Base-by-base conservation (phyloP, 2,113 vertebrate species). In the Corvus hawaiiensis region DNA sequence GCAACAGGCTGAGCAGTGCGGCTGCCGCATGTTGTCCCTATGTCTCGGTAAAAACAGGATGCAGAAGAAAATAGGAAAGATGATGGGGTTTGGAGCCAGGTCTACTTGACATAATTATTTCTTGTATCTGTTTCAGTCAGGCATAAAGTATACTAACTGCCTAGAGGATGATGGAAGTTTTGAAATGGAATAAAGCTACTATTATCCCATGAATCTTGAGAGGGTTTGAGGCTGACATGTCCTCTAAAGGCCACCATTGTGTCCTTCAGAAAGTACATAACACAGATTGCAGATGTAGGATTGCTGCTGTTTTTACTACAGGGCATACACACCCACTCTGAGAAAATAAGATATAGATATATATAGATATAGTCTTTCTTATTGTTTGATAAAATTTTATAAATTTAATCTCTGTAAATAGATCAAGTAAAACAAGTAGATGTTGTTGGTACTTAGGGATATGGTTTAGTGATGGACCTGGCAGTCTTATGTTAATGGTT, bases 21-120 rank as follows among this genome's bases (percentile, higher is more conserved):
- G 16, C 30, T 43, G 19, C 43, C 33, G 22, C 20, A 0, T 8
- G 32, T 8, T 23, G 59, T 35, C 46, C 72, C 43, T 7, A 0
- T 3, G 21, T 13, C 82, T 61, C 13, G 1, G 14, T 30, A 2
- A 21, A 46, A 90, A 10, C 63, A 46, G 21, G 28, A 19, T 22
- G 78, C 41, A 13, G 33, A 33, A 51, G 10, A 27, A 89, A 64
- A 87, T 21, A 12, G 24, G 49, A n/a, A 55, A 39, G 24, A 37
- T n/a, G 44, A 4, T 71, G 39, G n/a, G 17, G 49, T 69, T 58
- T 87, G 33, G 33, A 44, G 24, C 37, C n/a, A n/a, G 51, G 17
- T 82, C 51, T 63, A 2, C 51, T 55, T 44, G 68, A 43, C 9
- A 0, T 16, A 14, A 2, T 76, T 16, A 4, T 5, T 15, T n/a